These are phyloP conservation scores for Eretmochelys imbricata DNA, from an alignment of 2,113 vertebrate genomes.

Conservation along the genomic window DNA sequence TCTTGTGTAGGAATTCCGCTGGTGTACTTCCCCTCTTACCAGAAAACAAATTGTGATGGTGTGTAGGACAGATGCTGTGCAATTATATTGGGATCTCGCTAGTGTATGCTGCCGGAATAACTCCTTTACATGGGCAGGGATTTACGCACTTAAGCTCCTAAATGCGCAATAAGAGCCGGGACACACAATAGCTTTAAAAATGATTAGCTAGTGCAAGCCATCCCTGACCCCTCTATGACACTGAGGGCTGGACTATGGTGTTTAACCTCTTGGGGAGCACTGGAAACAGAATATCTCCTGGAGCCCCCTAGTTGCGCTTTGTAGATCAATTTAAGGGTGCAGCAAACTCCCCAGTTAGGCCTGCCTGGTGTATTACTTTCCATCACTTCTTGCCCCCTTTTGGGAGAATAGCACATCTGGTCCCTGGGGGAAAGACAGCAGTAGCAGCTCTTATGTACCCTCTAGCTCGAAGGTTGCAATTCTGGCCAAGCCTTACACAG, in stretches of 20 bases:
- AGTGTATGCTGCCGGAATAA: fast-evolving
- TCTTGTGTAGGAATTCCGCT: fast-evolving
- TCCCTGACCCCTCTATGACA: not conserved
- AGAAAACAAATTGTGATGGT: not conserved
- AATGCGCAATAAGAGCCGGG: not conserved
- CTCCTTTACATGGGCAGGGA: not conserved
- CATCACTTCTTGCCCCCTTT: not conserved
- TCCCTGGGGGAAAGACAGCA: not conserved
- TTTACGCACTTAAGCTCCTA: not conserved
- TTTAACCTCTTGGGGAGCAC: not conserved
- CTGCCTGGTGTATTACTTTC: no score
- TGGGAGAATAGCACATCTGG: not conserved
- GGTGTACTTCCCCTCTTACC: not conserved
- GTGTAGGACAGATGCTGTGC: not conserved
- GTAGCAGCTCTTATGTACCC: not conserved
- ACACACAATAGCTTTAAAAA: not conserved
- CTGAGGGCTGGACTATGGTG: no score
- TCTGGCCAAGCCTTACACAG: not conserved
- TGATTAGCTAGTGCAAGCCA: not conserved
- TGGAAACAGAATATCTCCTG: not conserved
- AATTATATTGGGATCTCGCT: not conserved
- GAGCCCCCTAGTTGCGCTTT: not conserved
- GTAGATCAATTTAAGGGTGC: not conserved
- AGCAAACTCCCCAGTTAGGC: no score
- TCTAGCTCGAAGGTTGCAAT: not conserved